Evolutionary conservation across 2,113 vertebrate genomes (phyloP).

Genomic region (Centropus bengalensis): DNA sequence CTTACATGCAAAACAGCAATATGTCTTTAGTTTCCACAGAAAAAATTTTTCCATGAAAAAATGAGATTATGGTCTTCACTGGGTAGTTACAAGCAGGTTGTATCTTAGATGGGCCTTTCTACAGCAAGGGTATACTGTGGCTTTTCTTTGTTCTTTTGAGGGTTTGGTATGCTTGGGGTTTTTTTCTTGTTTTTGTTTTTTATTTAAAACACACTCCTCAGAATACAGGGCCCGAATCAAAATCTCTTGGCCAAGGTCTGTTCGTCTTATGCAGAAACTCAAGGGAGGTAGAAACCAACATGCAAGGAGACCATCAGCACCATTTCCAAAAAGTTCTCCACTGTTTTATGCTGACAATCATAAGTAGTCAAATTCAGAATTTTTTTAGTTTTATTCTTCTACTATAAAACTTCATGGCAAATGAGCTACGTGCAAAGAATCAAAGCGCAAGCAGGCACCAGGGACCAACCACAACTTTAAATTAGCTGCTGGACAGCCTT

Average conservation of each 20-base stretch:
- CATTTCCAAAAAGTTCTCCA: not conserved
- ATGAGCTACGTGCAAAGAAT: not conserved
- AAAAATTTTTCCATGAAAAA: not conserved
- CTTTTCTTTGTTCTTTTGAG: not conserved
- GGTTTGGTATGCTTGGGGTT: not conserved
- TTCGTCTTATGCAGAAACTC: accelerated
- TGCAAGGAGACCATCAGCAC: not conserved
- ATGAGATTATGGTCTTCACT: not conserved
- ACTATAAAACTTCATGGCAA: not conserved
- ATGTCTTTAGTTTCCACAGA: not conserved
- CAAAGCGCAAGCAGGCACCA: not conserved
- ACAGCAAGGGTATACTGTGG: not conserved
- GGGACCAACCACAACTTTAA: not conserved
- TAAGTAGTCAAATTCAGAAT: not conserved
- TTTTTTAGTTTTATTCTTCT: not conserved
- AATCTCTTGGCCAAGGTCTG: not conserved
- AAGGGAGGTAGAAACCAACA: accelerated
- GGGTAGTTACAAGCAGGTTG: not conserved
- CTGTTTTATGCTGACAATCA: not conserved
- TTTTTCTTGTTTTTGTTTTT: not conserved
- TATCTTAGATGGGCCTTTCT: not conserved
- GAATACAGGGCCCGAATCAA: not conserved
- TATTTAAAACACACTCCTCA: not conserved
- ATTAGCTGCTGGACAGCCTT: not conserved
- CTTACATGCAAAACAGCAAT: not conserved